Evolutionary conservation across 2,888 invertebrate species (phyloP).

Genomic region (Tubulanus polymorphus): DNA sequence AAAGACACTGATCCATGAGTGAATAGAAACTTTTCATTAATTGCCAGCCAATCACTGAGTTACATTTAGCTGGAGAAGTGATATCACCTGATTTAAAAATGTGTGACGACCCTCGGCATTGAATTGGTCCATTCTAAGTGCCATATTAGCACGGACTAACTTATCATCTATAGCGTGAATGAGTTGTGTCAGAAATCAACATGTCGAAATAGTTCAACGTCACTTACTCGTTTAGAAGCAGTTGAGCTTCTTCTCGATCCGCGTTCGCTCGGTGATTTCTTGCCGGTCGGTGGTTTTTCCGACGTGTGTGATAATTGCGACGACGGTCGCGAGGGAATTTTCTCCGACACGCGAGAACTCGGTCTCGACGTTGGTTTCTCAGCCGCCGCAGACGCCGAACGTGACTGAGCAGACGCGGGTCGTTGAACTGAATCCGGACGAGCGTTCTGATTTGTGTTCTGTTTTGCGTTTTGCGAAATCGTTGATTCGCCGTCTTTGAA

Average conservation of each 20-base stretch:
- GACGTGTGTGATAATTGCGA: neutral
- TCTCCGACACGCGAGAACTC: neutral
- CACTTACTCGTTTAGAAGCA: neutral
- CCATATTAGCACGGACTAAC: too few species aligned
- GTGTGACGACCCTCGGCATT: too few species aligned
- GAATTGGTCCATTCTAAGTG: too few species aligned
- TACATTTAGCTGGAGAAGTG: too few species aligned
- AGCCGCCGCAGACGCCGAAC: neutral
- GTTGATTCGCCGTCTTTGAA: constrained; percentile 36
- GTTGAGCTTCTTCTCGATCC: neutral
- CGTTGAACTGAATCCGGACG: neutral
- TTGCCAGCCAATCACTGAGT: too few species aligned
- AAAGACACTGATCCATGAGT: too few species aligned
- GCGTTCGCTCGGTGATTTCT: neutral
- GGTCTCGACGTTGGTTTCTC: neutral
- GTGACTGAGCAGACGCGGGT: neutral
- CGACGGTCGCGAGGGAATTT: neutral
- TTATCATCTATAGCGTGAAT: too few species aligned
- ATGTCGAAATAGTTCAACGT: too few species aligned
- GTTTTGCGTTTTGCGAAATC: constrained; percentile 30
- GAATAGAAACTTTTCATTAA: too few species aligned
- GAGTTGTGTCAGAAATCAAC: too few species aligned
- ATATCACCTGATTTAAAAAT: too few species aligned
- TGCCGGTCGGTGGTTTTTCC: neutral
- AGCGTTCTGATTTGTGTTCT: too few species aligned